Percentiles rank a stretch among this genome's conserved stretches.
phyloP scores from a whole-genome alignment of 2,888 invertebrate genomes.

The Petrolisthes manimaculis region DNA sequence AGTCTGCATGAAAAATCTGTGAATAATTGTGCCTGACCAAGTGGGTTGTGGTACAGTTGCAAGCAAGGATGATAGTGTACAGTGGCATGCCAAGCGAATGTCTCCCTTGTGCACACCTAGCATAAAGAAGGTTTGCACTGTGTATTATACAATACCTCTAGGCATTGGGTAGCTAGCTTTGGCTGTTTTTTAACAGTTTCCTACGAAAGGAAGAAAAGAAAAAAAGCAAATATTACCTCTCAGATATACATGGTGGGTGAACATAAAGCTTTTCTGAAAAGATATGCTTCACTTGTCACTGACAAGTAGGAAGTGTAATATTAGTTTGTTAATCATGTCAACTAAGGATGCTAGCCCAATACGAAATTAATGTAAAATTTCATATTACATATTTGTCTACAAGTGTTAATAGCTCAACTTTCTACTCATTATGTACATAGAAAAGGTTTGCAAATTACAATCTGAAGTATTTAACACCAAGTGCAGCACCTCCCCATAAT shows the following conservation, averaged over 20 bases:
- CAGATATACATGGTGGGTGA: constrained; percentile 45
- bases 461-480: no score
- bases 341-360: background rate
- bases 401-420: no score
- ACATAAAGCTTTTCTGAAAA: constrained; percentile 44
- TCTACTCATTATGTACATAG: no score
- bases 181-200: constrained; percentile 68
- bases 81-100: constrained; percentile 64
- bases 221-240: constrained; percentile 54
- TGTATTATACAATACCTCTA: constrained; percentile 67
- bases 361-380: background rate
- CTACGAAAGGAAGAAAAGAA: constrained; percentile 67
- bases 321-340: constrained; percentile 4
- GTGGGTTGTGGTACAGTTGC: constrained; percentile 47
- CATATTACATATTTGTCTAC: no score
- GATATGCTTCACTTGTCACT: constrained; percentile 45
- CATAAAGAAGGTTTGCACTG: constrained; percentile 63
- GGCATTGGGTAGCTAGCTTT: constrained; percentile 68
- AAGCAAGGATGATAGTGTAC: constrained; percentile 60
- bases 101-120: constrained; percentile 65
- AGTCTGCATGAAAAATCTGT: no score
- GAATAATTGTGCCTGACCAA: constrained; percentile 30
- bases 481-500: no score
- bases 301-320: constrained; percentile 21
- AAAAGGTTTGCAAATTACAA: no score